Conservation (phyloP, 2,888 invertebrate species). For the Ormyrus thymus region DNA sequence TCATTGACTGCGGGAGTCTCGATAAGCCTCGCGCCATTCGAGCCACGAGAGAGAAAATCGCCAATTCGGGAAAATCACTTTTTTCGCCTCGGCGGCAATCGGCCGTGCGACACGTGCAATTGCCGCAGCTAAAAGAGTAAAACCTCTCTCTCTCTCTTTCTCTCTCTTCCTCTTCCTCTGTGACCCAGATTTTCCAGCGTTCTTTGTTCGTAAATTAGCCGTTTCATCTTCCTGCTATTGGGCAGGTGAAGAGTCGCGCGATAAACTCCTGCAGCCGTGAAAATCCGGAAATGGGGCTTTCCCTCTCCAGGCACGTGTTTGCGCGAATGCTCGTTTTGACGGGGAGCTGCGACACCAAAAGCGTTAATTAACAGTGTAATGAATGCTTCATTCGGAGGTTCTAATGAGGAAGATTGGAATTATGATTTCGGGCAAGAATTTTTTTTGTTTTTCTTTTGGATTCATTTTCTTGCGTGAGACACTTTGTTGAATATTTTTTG, state of each 20-base stretch:
- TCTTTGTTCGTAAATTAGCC: slow-evolving; percentile 46
- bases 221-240: slow-evolving; percentile 40
- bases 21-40: slow-evolving; percentile 4
- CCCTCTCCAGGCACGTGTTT: no score
- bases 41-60: slow-evolving; percentile 9
- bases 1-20: not conserved
- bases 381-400: slow-evolving; percentile 23
- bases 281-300: not conserved
- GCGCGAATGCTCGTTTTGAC: not conserved
- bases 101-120: slow-evolving; percentile 41
- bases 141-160: no score
- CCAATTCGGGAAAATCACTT: slow-evolving; percentile 53
- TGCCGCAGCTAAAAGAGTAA: slow-evolving; percentile 20
- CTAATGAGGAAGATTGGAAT: slow-evolving; percentile 5
- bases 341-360: not conserved
- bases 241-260: slow-evolving; percentile 11
- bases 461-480: no score
- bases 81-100: slow-evolving; percentile 45
- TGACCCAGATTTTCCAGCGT: slow-evolving; percentile 50
- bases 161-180: no score
- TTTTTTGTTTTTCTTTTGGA: no score
- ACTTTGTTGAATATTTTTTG: no score
- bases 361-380: slow-evolving; percentile 35
- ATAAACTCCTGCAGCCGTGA: no score
- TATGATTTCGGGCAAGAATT: not conserved